These are phyloP conservation scores for Orius insidiosus DNA, from an alignment of 1,140 invertebrate genomes.

Conservation along the genomic window DNA sequence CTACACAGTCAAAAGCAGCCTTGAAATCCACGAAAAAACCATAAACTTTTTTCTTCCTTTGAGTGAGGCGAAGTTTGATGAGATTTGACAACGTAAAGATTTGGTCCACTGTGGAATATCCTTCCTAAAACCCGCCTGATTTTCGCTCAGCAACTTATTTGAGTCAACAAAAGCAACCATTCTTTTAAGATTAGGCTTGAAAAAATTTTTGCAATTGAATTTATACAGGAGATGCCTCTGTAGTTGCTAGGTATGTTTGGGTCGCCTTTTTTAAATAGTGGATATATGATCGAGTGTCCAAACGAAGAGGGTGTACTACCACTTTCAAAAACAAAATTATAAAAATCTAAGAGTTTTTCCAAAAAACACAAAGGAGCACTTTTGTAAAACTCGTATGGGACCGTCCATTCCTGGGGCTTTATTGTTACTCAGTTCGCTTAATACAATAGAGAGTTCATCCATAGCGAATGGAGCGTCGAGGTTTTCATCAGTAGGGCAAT, in stretches of 20 bases:
- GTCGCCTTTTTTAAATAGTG: slow-evolving; percentile 13
- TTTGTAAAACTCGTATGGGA: slow-evolving; percentile 11
- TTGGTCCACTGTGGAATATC: slow-evolving; percentile 8
- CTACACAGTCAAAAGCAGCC: too few relatives aligned
- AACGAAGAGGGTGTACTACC: slow-evolving; percentile 1
- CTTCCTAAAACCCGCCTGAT: slow-evolving; percentile 10
- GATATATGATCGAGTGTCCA: slow-evolving; percentile 7
- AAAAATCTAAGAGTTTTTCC: slow-evolving; percentile 2
- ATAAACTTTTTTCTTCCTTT: too few relatives aligned
- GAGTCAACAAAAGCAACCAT: background rate
- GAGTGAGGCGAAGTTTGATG: too few relatives aligned
- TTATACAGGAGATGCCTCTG: slow-evolving; percentile 12
- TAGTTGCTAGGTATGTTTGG: slow-evolving; percentile 5
- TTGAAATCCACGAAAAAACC: too few relatives aligned
- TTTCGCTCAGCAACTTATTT: slow-evolving; percentile 6
- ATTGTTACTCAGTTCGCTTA: slow-evolving; percentile 6
- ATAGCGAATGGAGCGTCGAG: background rate
- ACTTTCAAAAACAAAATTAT: background rate
- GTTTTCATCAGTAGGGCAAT: background rate
- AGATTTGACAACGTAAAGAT: slow-evolving; percentile 9
- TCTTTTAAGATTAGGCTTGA: slow-evolving; percentile 6
- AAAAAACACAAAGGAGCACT: slow-evolving; percentile 1
- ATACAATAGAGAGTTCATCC: background rate
- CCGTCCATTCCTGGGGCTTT: slow-evolving; percentile 11
- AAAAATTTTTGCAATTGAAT: slow-evolving; percentile 10